Evolutionary conservation across 2,113 vertebrate species (phyloP).

Genomic region (Tyto alba): DNA sequence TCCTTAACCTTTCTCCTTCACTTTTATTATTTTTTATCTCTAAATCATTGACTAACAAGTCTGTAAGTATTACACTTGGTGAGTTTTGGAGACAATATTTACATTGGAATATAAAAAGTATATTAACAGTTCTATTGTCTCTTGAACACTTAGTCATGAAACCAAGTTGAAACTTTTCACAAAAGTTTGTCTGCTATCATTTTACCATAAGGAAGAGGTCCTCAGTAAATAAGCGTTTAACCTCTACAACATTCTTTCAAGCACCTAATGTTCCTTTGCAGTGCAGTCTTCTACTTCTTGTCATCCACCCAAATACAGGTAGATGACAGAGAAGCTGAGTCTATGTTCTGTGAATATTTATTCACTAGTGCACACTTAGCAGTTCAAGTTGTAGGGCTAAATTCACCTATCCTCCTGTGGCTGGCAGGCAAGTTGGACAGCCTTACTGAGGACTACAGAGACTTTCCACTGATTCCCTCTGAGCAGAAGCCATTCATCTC

Average conservation of each 20-base stretch:
- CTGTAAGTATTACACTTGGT: constrained; percentile 40
- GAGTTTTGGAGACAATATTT: constrained; percentile 62
- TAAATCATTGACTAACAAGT: constrained; percentile 47
- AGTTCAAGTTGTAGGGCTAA: constrained; percentile 67
- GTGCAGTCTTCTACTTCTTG: background rate
- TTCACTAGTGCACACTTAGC: constrained; percentile 15
- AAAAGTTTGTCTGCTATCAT: background rate
- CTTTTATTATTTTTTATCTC: constrained; percentile 29
- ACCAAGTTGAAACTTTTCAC: constrained; percentile 18
- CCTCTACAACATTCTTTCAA: constrained; percentile 6
- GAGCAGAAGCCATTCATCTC: constrained; percentile 38
- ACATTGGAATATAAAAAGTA: constrained; percentile 34
- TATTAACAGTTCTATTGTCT: constrained; percentile 37
- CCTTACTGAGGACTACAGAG: constrained; percentile 64
- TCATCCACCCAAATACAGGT: constrained; percentile 44
- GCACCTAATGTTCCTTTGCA: constrained; percentile 9
- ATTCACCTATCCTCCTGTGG: constrained; percentile 79
- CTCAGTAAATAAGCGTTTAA: constrained; percentile 39
- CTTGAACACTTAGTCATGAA: constrained; percentile 34
- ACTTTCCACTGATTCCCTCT: constrained; percentile 23
- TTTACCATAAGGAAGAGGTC: background rate
- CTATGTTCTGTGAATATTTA: constrained; percentile 52
- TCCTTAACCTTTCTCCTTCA: constrained; percentile 15
- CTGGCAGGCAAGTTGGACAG: constrained; percentile 79
- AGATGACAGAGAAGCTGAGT: constrained; percentile 37